These are phyloP conservation scores for Acrocephalus kingi DNA, from an alignment of 2,113 vertebrate genomes.

Conservation along the genomic window DNA sequence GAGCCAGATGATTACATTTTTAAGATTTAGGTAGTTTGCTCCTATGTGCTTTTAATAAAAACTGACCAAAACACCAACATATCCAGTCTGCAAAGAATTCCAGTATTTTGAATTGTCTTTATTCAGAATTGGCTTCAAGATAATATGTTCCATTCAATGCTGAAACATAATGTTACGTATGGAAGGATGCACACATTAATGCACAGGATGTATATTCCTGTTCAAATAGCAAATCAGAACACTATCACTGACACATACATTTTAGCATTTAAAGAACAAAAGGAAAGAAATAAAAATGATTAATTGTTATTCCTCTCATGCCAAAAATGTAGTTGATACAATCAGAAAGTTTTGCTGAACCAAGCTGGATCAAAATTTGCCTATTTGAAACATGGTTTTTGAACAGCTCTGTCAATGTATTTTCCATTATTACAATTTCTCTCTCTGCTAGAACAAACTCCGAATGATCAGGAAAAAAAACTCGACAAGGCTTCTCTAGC, in stretches of 20 bases:
- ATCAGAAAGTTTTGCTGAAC: background rate
- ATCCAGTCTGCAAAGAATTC: background rate
- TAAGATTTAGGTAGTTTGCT: background rate
- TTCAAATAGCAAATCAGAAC: slow-evolving; percentile 1
- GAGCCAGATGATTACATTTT: background rate
- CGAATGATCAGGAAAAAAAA: background rate
- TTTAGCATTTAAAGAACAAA: background rate
- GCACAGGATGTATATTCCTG: background rate
- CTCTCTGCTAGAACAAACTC: background rate
- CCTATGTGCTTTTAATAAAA: background rate
- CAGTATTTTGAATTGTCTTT: background rate
- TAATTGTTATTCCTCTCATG: background rate
- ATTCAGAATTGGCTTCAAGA: background rate
- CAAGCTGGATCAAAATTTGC: background rate
- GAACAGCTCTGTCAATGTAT: background rate
- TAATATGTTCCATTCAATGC: background rate
- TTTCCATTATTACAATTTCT: background rate
- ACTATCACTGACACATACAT: background rate
- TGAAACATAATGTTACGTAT: background rate
- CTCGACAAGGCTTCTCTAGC: background rate
- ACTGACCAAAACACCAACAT: background rate
- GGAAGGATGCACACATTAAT: background rate
- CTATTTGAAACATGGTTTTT: background rate
- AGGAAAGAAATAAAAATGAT: slow-evolving; percentile 6
- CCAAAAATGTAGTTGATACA: background rate